Conservation (phyloP, 30 jellyfish, hydroid and myxozoan genomes). For the Hydra vulgaris region DNA sequence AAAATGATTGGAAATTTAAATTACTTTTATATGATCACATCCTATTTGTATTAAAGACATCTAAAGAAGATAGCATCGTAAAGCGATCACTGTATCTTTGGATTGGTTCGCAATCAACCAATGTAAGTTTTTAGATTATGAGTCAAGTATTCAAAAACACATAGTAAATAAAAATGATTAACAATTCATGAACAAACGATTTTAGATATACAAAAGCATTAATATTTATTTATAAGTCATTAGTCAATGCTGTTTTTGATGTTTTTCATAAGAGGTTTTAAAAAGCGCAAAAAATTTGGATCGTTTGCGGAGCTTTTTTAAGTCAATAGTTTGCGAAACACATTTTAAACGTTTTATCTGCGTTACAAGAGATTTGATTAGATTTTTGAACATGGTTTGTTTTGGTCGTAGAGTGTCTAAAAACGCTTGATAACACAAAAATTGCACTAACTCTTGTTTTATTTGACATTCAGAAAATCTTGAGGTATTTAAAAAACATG, state of each 20-base stretch:
- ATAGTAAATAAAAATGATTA: too few species aligned
- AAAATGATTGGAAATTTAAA: too few species aligned
- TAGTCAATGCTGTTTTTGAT: not conserved
- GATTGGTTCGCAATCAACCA: conserved; percentile 15
- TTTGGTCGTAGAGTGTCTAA: conserved; percentile 18
- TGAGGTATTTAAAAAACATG: not conserved
- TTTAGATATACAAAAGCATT: not conserved
- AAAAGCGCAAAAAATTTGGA: not conserved
- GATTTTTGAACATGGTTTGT: conserved; percentile 18
- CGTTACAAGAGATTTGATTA: not conserved
- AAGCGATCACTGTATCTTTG: conserved; percentile 11
- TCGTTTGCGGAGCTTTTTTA: not conserved
- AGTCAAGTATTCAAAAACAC: too few species aligned
- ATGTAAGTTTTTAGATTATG: conserved; percentile 3
- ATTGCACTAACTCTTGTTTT: not conserved
- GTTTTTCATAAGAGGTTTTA: not conserved
- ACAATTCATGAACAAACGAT: too few species aligned
- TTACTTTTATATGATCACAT: too few species aligned
- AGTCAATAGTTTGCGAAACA: not conserved
- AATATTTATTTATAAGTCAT: not conserved
- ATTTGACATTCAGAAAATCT: not conserved
- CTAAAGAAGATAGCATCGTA: not conserved
- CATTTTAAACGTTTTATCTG: conserved; percentile 1
- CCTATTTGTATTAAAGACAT: not conserved
- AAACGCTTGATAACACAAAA: conserved; percentile 22